A percentile compares a stretch with the other conserved stretches of the same genome.
These are phyloP conservation scores for Megaleporinus macrocephalus DNA, from an alignment of 2,113 vertebrate species.

Conservation along the genomic window DNA sequence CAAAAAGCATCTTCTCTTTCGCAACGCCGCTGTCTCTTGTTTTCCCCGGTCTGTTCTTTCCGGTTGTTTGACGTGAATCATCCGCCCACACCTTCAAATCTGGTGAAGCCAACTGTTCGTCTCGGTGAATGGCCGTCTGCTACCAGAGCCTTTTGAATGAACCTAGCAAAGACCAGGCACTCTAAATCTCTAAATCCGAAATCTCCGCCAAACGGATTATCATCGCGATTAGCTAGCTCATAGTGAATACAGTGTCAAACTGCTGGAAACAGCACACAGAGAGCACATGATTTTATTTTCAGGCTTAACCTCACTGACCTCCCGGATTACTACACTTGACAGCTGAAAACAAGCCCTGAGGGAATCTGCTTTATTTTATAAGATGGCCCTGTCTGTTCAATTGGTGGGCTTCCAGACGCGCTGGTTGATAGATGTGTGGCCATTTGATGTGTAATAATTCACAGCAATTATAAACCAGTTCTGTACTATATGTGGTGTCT, in stretches of 20 bases:
- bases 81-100: constrained; percentile 1
- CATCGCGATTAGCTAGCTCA: constrained; percentile 37
- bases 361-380: constrained; percentile 3
- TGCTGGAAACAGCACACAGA: not conserved
- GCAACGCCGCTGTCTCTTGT: not conserved
- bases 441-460: too few species aligned
- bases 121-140: not conserved
- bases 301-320: constrained; percentile 19
- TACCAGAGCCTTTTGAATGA: constrained; percentile 15
- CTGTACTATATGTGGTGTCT: too few species aligned
- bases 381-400: not conserved
- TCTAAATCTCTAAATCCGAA: constrained; percentile 25
- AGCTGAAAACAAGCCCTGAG: not conserved
- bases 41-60: not conserved
- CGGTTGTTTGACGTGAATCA: constrained; percentile 1
- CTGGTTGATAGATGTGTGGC: too few species aligned
- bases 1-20: not conserved
- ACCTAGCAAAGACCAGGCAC: not conserved
- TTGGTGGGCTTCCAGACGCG: not conserved
- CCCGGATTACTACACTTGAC: constrained; percentile 2
- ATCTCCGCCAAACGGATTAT: constrained; percentile 45
- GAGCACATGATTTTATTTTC: constrained; percentile 26
- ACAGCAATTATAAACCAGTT: too few species aligned
- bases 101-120: not conserved
- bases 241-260: constrained; percentile 29